Evolutionary conservation across 2,888 invertebrate species (phyloP).

Genomic region (Megastigmus dorsalis): DNA sequence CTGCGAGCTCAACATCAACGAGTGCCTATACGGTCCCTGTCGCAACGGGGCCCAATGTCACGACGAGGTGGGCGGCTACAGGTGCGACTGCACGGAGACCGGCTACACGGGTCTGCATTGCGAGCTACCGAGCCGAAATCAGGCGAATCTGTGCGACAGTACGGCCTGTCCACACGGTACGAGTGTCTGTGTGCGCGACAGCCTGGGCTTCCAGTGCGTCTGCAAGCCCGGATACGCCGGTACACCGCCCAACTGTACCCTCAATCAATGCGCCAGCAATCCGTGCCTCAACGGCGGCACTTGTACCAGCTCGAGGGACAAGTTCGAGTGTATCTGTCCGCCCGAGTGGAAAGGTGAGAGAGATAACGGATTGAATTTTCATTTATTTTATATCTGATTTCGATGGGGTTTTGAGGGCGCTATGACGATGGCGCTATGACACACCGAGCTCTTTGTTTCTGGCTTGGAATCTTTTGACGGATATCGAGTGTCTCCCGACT

Average conservation of each 20-base stretch:
- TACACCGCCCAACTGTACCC: conserved; percentile 74
- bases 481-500: too few species aligned
- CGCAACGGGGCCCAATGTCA: conserved; percentile 78
- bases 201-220: conserved; percentile 76
- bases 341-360: conserved; percentile 83
- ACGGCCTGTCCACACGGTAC: conserved; percentile 79
- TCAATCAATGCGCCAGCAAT: conserved; percentile 79
- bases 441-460: not conserved
- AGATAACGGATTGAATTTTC: too few species aligned
- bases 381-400: too few species aligned
- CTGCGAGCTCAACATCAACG: conserved; percentile 81
- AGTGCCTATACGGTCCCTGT: conserved; percentile 79
- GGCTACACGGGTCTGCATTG: conserved; percentile 78
- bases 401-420: too few species aligned
- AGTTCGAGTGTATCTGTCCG: conserved; percentile 83
- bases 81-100: conserved; percentile 76
- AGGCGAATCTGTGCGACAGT: too few species aligned
- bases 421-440: too few species aligned
- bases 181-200: conserved; percentile 80
- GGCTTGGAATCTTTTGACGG: not conserved
- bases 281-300: conserved; percentile 86
- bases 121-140: conserved; percentile 74
- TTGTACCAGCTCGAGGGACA: conserved; percentile 78
- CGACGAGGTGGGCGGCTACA: conserved; percentile 77
- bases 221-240: conserved; percentile 79